These are phyloP conservation scores for Brachionus calyciflorus DNA, from an alignment of 1,140 invertebrate species.

Conservation along the genomic window DNA sequence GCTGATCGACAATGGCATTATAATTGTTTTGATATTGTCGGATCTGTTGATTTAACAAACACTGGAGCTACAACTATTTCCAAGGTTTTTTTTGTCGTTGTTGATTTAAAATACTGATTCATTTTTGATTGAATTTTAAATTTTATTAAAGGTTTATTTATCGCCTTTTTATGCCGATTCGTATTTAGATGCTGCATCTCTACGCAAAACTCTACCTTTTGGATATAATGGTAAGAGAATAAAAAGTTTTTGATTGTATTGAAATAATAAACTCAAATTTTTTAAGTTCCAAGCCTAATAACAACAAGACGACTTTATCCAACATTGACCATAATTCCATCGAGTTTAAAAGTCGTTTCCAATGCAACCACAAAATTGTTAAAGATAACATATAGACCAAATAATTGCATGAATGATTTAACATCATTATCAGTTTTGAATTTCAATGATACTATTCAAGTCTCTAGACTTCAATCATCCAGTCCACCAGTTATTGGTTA, in stretches of 20 bases:
- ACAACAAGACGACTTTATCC: constrained; percentile 35
- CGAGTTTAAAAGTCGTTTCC: background rate
- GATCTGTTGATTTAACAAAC: background rate
- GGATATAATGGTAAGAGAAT: constrained; percentile 14
- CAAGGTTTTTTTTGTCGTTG: background rate
- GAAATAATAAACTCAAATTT: background rate
- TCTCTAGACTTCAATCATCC: background rate
- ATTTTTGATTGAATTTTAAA: background rate
- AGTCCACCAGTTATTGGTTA: background rate
- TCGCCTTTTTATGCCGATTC: background rate
- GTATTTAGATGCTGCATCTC: constrained; percentile 2
- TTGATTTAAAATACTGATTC: too few relatives aligned
- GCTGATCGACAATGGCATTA: constrained; percentile 44
- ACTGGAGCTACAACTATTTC: background rate
- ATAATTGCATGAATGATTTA: constrained; percentile 6
- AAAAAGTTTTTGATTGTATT: background rate
- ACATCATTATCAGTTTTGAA: background rate
- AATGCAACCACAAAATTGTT: background rate
- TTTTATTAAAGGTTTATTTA: background rate
- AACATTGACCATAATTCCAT: background rate
- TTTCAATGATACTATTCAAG: background rate
- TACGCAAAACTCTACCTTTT: constrained; percentile 2
- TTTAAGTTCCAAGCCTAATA: background rate
- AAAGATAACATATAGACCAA: constrained; percentile 12
- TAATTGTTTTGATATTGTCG: constrained; percentile 5